phyloP scores from a whole-genome alignment of 2,888 invertebrate species.

The Epistrophe eligans region DNA sequence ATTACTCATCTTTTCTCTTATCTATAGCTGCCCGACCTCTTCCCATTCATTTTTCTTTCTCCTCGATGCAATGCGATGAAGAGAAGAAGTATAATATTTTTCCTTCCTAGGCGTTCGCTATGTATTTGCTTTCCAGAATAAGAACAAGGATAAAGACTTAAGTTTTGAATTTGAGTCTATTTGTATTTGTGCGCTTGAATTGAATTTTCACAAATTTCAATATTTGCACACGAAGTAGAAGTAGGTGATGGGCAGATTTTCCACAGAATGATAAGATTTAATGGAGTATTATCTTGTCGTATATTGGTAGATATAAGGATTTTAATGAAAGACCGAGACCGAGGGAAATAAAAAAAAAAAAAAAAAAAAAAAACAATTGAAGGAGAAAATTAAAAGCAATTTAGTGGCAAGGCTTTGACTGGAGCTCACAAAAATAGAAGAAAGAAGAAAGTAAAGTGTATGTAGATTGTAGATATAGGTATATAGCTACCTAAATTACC shows the following conservation, averaged over 20 bases:
- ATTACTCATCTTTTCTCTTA: conserved; percentile 73
- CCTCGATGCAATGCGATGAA: conserved; percentile 31
- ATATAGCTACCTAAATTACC: neutral
- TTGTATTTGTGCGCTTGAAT: conserved; percentile 74
- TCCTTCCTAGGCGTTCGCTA: conserved; percentile 40
- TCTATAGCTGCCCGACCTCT: conserved; percentile 34
- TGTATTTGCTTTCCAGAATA: conserved; percentile 55
- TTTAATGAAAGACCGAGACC: neutral
- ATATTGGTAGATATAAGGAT: conserved; percentile 1
- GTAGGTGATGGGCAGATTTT: conserved; percentile 68
- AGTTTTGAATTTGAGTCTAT: conserved; percentile 58
- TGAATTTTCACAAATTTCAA: conserved; percentile 76
- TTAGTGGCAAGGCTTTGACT: conserved; percentile 36
- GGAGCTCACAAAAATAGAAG: neutral
- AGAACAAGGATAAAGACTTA: conserved; percentile 47
- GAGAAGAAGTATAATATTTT: conserved; percentile 33
- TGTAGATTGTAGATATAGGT: no score
- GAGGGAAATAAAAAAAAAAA: neutral
- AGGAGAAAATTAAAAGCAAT: conserved; percentile 66
- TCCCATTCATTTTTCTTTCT: neutral
- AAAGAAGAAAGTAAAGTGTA: no score
- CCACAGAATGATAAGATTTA: conserved; percentile 69
- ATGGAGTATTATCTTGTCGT: conserved; percentile 66
- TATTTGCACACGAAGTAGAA: conserved; percentile 73
- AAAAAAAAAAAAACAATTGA: neutral